Evolutionary conservation across 2,888 invertebrate species (phyloP).

Genomic region (Andrena marginata): DNA sequence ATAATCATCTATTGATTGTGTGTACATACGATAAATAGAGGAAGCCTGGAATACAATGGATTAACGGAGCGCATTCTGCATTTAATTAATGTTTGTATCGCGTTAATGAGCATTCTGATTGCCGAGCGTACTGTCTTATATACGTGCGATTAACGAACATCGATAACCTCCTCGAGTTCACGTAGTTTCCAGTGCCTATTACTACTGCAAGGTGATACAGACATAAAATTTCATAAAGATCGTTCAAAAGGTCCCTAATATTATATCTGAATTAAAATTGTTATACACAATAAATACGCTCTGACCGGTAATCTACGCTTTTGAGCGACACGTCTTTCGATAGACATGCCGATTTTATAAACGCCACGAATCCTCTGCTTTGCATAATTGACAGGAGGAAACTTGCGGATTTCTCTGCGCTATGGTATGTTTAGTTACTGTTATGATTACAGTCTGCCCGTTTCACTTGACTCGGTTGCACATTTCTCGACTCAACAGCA

Average conservation of each 20-base stretch:
- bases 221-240: not conserved
- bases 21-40: not conserved
- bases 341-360: not conserved
- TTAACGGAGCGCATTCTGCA: not conserved
- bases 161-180: not conserved
- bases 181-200: not conserved
- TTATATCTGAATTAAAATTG: not conserved
- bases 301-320: not conserved
- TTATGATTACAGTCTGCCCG: not conserved
- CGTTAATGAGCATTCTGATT: conserved; percentile 16
- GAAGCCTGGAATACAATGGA: not conserved
- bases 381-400: not conserved
- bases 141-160: not conserved
- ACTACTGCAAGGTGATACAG: not conserved
- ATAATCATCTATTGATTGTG: not conserved
- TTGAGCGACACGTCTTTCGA: not conserved
- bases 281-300: not conserved
- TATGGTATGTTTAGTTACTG: not conserved
- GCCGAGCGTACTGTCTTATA: not conserved
- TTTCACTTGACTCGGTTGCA: not conserved
- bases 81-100: conserved; percentile 20
- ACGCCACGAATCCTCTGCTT: not conserved
- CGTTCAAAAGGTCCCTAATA: not conserved
- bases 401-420: not conserved
- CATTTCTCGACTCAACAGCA: not conserved